A percentile compares a stretch with the other conserved stretches of the same genome.
phyloP scores from a whole-genome alignment of 2,113 vertebrate species.

The Symphodus melops region DNA sequence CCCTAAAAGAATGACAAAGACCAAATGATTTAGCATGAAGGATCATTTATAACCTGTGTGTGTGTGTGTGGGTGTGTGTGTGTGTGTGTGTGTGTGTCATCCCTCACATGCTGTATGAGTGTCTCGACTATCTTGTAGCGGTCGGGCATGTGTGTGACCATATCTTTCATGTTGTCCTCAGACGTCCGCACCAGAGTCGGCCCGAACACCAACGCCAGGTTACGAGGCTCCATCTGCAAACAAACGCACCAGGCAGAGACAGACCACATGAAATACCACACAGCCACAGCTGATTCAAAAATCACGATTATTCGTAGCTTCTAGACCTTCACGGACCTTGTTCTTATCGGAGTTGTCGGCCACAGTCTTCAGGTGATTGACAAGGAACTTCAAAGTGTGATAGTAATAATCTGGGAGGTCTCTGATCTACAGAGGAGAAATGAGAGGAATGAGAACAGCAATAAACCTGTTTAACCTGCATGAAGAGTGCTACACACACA shows the following conservation, averaged over 20 bases:
- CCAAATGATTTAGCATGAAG: not conserved
- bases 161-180: constrained; percentile 98
- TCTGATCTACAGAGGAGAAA: constrained; percentile 83
- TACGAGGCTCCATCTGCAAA: constrained; percentile 96
- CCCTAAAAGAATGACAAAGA: constrained; percentile 77
- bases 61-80: fast-evolving
- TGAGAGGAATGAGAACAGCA: not conserved
- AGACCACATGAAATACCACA: not conserved
- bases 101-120: constrained; percentile 93
- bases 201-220: constrained; percentile 96
- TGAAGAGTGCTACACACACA: not conserved
- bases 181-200: constrained; percentile 95
- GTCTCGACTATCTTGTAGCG: constrained; percentile 98
- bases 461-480: constrained; percentile 35
- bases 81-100: constrained; percentile 59
- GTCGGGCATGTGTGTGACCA: constrained; percentile 99
- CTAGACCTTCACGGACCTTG: constrained; percentile 83
- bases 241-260: not conserved
- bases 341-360: constrained; percentile 95
- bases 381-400: constrained; percentile 95
- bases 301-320: fast-evolving
- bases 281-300: fast-evolving
- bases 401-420: constrained; percentile 95
- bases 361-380: constrained; percentile 93
- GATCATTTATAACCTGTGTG: fast-evolving